Base-by-base conservation (phyloP, 2,797 vertebrate genomes). In the Glossophaga mutica region DNA sequence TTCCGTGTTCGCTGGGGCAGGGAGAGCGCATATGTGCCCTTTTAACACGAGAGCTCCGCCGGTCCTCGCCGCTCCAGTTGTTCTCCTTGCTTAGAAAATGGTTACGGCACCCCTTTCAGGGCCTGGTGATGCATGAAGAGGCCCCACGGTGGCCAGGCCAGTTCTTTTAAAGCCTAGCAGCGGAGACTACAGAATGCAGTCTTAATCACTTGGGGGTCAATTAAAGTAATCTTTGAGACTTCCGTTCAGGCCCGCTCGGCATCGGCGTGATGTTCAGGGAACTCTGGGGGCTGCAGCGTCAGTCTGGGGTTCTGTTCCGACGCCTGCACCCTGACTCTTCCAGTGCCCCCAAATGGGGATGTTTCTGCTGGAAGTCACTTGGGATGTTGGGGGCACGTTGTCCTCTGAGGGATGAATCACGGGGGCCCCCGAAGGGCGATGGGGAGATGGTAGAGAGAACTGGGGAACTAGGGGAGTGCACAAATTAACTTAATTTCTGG, bases 381-480 rank as follows among this genome's bases (percentile, higher is more conserved):
- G 55, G 22, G 59, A 73, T 50, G 34, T 18, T 18, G 48, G 50
- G n/a, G 12, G 9, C 19, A 55, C 50, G 70, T 70, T 9, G 37
- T 84, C 34, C 34, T 37, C 77, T 70, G 15, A 48, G 37, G 0
- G n/a, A 6, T 18, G 24, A 71, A 26, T 62, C 65, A n/a, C 32
- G 50, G 6, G 52, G 39, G 59, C 15, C 10, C 18, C 4, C 5
- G 32, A n/a, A 52, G 21, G 7, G 11, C 0, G 11, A 48, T 0
- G 8, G 0, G 32, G 29, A 78, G 39, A 9, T 19, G 57, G 48
- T 19, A 10, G 2, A 12, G 12, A 32, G 37, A 87, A 46, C 29
- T 19, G 9, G 19, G 12, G 0, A 9, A n/a, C 71, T 12, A 29
- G 9, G 9, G 57, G 26, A 50, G 12, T 5, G 32, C 1, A 22